These are phyloP conservation scores for Rhingia rostrata DNA, from an alignment of 2,888 invertebrate genomes.

Conservation along the genomic window DNA sequence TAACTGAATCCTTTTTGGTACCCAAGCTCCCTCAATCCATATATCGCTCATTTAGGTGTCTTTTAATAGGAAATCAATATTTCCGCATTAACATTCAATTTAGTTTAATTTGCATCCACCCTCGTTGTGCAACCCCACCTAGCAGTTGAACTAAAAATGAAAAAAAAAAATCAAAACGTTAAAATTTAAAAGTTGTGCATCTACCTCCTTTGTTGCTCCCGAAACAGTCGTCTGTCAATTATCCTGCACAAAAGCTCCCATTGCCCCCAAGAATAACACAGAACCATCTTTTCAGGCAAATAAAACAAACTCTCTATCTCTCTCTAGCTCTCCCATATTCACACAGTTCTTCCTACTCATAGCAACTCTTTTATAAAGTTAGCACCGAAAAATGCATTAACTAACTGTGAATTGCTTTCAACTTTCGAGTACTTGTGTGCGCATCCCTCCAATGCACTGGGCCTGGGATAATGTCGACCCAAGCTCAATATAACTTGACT, in stretches of 20 bases:
- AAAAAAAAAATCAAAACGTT: background rate
- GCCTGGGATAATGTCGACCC: background rate
- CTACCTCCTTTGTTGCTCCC: conserved; percentile 77
- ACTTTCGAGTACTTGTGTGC: conserved; percentile 20
- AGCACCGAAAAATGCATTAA: conserved; percentile 42
- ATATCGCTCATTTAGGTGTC: too few species aligned
- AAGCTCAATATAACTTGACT: conserved; percentile 4
- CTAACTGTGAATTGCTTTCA: conserved; percentile 75
- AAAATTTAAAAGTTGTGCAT: background rate
- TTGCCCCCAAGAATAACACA: background rate
- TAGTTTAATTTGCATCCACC: too few species aligned
- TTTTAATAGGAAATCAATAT: too few species aligned
- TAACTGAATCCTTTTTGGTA: too few species aligned
- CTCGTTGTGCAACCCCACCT: too few species aligned
- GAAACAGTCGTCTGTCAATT: conserved; percentile 82
- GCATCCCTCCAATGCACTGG: conserved; percentile 19
- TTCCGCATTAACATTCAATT: too few species aligned
- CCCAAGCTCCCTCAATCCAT: too few species aligned
- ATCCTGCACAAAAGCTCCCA: conserved; percentile 36
- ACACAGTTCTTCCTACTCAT: background rate
- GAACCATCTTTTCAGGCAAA: conserved; percentile 38
- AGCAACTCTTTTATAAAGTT: background rate
- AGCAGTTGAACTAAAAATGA: background rate
- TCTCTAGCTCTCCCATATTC: conserved; percentile 19
- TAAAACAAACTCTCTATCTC: conserved; percentile 30